Evolutionary conservation across 2,888 invertebrate genomes (phyloP).

Genomic region (Crocallis elinguaria): DNA sequence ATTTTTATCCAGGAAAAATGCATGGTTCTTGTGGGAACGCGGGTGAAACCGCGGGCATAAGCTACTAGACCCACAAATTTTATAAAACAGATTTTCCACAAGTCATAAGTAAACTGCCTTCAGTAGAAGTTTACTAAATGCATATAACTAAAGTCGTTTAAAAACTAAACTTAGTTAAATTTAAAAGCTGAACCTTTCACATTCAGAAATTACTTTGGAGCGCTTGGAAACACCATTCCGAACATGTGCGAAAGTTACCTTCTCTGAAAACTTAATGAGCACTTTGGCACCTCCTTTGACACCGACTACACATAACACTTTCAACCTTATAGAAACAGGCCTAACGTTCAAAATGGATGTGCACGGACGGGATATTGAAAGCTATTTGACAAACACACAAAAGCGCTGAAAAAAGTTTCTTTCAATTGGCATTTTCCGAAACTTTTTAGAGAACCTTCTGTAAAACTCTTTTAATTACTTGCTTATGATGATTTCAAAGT

Average conservation of each 20-base stretch:
- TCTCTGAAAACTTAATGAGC: conserved; percentile 36
- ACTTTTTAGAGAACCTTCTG: background rate
- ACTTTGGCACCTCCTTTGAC: conserved; percentile 24
- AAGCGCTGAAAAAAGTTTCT: background rate
- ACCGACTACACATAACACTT: background rate
- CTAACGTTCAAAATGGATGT: conserved; percentile 11
- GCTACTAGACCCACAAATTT: too few relatives aligned
- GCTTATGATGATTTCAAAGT: background rate
- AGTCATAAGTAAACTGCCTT: background rate
- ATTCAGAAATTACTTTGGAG: background rate
- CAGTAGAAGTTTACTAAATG: background rate
- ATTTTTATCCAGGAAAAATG: too few relatives aligned
- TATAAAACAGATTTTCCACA: background rate
- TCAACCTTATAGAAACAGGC: conserved; percentile 5
- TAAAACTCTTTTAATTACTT: background rate
- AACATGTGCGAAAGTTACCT: conserved; percentile 23
- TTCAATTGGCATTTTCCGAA: conserved; percentile 1
- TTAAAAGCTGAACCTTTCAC: background rate
- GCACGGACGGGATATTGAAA: background rate
- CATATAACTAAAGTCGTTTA: background rate
- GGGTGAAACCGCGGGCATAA: too few relatives aligned
- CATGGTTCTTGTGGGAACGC: too few relatives aligned
- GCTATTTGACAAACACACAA: background rate
- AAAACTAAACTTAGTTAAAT: background rate
- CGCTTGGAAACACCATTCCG: conserved; percentile 13